Base-by-base conservation (phyloP, 1,140 invertebrate species). In the Penaeus vannamei region DNA sequence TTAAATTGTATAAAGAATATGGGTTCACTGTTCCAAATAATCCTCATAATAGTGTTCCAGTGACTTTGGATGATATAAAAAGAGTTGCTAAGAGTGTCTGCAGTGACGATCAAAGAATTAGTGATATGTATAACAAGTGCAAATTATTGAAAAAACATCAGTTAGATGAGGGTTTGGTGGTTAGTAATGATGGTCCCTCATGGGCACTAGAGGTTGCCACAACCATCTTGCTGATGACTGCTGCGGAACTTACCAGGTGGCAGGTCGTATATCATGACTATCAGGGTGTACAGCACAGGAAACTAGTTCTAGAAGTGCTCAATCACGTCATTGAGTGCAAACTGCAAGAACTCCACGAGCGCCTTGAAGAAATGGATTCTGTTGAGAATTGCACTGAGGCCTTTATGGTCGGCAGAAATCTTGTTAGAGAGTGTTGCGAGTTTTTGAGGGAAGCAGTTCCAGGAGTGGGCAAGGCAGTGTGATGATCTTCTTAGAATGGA, bases 1-100 rank as follows among this genome's bases (percentile, higher is more conserved):
- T 94, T 1, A 95, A 95, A 91, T 93, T 97, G 5, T 94, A 96
- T 82, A 92, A 95, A 0, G 95, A 97, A 89, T 97, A 97, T 93
- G 96, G 96, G 0, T 97, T 97, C 93, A 94, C 94, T 84, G 92
- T 96, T 62, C 92, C 94, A 17, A 91, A 93, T 19, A 96, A 97
- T 93, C 91, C 92, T 29, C 93, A 95, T 90, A 95, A 96, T 92
- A 93, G 93, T 91, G 93, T 96, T 88, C 91, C 92, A 84, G 93
- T 95, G 87, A 92, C 92, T 62, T 86, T 95, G 64, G 87, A 91
- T 61, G 94, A 91, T 17, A n/a, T 91, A 26, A 29, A 22, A 26
- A 23, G 53, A 23, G 29, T 84, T 62, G n/a, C 79, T 22, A 36
- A 79, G 2, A 26, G 62, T 62, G 64, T 59, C 32, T n/a, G 20